Conservation (phyloP, 2,888 invertebrate genomes). For the Arge pagana region DNA sequence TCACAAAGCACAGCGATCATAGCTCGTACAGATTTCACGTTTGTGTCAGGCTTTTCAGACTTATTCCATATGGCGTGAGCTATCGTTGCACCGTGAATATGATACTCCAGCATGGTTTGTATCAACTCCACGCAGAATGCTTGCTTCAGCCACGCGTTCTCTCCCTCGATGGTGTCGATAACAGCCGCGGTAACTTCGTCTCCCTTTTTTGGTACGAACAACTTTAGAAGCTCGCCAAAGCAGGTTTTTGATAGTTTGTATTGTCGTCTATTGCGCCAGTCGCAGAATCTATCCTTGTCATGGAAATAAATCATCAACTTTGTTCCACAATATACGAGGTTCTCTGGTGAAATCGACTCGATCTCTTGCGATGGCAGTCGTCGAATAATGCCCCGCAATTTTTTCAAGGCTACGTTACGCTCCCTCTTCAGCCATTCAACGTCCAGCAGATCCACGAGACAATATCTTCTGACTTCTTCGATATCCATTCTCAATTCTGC, state of each 20-base stretch:
- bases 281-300: constrained; percentile 30
- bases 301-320: constrained; percentile 40
- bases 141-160: constrained; percentile 57
- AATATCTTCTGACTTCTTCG: neutral
- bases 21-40: constrained; percentile 56
- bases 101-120: constrained; percentile 40
- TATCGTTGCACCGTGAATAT: constrained; percentile 34
- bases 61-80: constrained; percentile 39
- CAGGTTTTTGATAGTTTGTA: constrained; percentile 37
- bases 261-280: constrained; percentile 39
- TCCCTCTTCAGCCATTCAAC: neutral
- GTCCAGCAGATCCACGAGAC: neutral
- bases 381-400: neutral
- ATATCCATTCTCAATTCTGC: constrained; percentile 1
- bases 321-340: constrained; percentile 38
- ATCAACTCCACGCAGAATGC: constrained; percentile 53
- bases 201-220: constrained; percentile 44
- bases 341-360: constrained; percentile 26
- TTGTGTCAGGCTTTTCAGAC: constrained; percentile 39
- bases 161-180: constrained; percentile 51
- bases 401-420: neutral
- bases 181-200: constrained; percentile 50
- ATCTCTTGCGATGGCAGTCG: neutral
- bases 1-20: constrained; percentile 61
- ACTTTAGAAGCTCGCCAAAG: constrained; percentile 39